Evolutionary conservation across 2,113 vertebrate genomes (phyloP).

Genomic region (Colaptes auratus): DNA sequence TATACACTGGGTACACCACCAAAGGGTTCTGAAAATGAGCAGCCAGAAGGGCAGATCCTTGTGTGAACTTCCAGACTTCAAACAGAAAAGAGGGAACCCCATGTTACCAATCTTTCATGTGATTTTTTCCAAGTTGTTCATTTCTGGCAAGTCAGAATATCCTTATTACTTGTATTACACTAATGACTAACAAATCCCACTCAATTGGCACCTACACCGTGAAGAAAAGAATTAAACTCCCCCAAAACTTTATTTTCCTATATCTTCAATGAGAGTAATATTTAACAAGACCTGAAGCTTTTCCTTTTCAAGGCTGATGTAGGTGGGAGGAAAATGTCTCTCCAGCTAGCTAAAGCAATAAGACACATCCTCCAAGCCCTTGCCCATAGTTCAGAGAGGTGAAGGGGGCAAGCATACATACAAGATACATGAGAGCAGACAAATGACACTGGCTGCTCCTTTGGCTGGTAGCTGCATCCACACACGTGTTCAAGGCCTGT

Average conservation of each 20-base stretch:
- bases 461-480: background rate
- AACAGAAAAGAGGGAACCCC: background rate
- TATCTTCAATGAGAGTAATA: background rate
- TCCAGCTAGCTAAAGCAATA: background rate
- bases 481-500: background rate
- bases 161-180: background rate
- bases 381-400: background rate
- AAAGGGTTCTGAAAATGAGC: background rate
- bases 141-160: background rate
- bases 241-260: background rate
- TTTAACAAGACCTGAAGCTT: background rate
- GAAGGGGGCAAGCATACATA: background rate
- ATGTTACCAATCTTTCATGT: background rate
- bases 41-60: slow-evolving; percentile 5
- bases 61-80: background rate
- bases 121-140: background rate
- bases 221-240: background rate
- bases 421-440: background rate
- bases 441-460: background rate
- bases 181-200: background rate
- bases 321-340: background rate
- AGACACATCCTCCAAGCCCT: background rate
- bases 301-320: background rate
- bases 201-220: background rate
- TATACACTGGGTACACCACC: background rate